These are phyloP conservation scores for Lagenorhynchus albirostris DNA, from an alignment of 2,113 vertebrate species.

Conservation along the genomic window DNA sequence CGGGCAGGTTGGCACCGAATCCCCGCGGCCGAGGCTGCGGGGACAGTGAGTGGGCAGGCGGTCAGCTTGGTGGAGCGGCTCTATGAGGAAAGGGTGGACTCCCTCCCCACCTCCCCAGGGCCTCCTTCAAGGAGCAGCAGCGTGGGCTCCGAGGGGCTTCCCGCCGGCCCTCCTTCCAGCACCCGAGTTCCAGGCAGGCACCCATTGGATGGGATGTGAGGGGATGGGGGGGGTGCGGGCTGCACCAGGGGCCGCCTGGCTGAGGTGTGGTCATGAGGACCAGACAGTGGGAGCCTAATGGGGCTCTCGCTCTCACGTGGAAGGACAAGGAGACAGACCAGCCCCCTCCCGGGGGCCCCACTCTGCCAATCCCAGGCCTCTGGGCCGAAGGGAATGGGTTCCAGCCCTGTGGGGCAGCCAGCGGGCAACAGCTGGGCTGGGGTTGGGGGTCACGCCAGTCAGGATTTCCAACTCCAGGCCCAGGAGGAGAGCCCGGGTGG, in stretches of 20 bases:
- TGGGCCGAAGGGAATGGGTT: fast-evolving
- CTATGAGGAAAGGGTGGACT: background rate
- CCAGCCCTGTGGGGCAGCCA: fast-evolving
- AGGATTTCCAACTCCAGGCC: background rate
- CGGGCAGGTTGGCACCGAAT: background rate
- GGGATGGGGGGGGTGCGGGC: too few relatives aligned
- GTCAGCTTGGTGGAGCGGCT: background rate
- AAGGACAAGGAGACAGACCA: background rate
- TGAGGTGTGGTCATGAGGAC: too few relatives aligned
- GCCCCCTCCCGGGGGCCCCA: background rate
- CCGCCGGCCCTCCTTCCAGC: fast-evolving
- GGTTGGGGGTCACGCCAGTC: fast-evolving
- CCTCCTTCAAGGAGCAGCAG: background rate
- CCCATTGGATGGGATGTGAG: fast-evolving
- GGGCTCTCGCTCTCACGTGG: background rate
- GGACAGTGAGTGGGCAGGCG: fast-evolving
- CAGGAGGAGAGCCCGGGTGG: fast-evolving
- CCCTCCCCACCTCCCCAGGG: background rate
- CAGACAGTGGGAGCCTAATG: background rate
- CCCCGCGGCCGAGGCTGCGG: fast-evolving
- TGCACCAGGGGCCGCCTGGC: too few relatives aligned
- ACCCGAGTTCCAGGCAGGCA: fast-evolving
- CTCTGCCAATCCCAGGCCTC: background rate
- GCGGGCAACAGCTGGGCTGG: background rate
- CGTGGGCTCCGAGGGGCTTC: background rate